Conservation (phyloP, 2,797 vertebrate genomes). For the Phylloscopus collybita region DNA sequence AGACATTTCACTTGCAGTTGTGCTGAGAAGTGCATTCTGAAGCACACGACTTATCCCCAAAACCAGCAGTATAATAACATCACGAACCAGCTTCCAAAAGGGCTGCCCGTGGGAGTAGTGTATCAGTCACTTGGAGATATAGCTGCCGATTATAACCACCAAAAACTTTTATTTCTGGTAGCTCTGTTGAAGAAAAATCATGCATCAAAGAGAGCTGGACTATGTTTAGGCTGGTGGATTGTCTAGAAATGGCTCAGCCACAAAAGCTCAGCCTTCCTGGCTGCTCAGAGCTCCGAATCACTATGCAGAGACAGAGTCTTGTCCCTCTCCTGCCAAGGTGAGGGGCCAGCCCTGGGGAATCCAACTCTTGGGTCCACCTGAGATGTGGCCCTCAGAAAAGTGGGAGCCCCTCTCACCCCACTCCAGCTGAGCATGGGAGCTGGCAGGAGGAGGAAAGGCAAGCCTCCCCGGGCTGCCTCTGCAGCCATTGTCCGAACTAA, state of each 20-base stretch:
- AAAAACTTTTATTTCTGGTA: not conserved
- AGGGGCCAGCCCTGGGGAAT: not conserved
- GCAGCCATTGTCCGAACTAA: not conserved
- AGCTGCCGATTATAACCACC: not conserved
- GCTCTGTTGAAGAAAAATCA: not conserved
- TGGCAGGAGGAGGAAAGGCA: not conserved
- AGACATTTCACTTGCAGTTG: not conserved
- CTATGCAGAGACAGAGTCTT: not conserved
- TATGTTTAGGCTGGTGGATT: not conserved
- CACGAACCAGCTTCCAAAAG: conserved; percentile 11
- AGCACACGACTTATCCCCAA: not conserved
- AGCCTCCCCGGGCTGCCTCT: not conserved
- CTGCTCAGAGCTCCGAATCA: not conserved
- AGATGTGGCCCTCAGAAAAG: not conserved
- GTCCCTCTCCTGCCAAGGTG: not conserved
- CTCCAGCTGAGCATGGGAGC: accelerated
- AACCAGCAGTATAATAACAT: not conserved
- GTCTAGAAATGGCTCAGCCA: not conserved
- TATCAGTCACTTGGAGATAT: not conserved
- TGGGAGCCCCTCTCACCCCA: accelerated
- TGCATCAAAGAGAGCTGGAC: not conserved
- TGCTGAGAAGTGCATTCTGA: not conserved
- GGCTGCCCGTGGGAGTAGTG: not conserved
- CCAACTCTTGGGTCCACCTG: not conserved
- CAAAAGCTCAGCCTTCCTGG: not conserved